Conservation (phyloP, 2,797 vertebrate genomes). For the Rallus crepitans region DNA sequence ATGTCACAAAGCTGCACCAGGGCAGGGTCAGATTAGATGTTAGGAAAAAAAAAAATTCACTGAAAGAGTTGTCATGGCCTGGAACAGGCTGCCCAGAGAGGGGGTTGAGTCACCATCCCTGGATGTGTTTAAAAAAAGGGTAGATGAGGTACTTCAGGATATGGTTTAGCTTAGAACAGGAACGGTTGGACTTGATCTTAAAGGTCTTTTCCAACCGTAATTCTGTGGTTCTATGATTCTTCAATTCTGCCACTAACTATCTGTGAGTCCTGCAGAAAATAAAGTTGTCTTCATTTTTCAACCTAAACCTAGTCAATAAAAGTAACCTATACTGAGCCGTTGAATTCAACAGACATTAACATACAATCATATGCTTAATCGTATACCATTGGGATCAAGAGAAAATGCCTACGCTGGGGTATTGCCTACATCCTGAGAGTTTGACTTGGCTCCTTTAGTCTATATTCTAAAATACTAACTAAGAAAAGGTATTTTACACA, state of each 20-base stretch:
- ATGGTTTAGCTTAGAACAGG: no score
- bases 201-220: no score
- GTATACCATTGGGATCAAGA: background rate
- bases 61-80: no score
- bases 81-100: no score
- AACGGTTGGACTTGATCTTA: no score
- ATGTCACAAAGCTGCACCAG: no score
- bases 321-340: background rate
- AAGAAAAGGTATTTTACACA: background rate
- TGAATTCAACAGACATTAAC: background rate
- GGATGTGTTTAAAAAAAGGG: no score
- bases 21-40: no score
- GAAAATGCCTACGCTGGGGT: background rate
- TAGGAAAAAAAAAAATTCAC: no score
- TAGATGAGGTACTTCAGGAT: no score
- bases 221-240: no score
- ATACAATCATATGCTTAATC: background rate
- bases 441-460: background rate
- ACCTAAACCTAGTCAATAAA: background rate
- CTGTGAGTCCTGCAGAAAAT: background rate
- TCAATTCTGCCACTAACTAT: background rate
- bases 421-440: background rate
- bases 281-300: background rate
- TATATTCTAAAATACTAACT: background rate
- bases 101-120: no score